Evolutionary conservation across 2,888 invertebrate genomes (phyloP).

Genomic region (Hecatera dysodea): DNA sequence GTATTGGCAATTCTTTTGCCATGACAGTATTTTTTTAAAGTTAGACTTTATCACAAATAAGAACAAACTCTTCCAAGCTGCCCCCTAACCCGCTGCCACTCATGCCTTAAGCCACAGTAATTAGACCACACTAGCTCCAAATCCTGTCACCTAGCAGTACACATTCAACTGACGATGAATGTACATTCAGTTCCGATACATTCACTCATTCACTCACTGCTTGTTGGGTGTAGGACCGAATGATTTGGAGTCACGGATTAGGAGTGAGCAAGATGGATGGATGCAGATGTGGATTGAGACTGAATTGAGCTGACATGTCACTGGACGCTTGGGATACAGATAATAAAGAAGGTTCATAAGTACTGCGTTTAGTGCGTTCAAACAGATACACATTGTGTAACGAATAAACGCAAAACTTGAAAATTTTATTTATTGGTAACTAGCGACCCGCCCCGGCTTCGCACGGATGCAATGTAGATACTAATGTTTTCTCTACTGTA

Average conservation of each 20-base stretch:
- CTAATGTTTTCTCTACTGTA: no score
- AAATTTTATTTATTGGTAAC: no score
- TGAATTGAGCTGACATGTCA: slow-evolving; percentile 9
- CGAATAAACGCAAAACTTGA: no score
- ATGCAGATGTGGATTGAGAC: slow-evolving; percentile 2
- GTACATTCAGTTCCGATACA: slow-evolving; percentile 40
- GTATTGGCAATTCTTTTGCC: no score
- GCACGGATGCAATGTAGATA: no score
- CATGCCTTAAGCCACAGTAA: slow-evolving; percentile 29
- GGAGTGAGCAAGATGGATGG: slow-evolving; percentile 51
- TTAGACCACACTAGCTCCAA: slow-evolving; percentile 44
- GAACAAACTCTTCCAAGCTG: not conserved
- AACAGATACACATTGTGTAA: no score
- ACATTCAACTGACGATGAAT: slow-evolving; percentile 58
- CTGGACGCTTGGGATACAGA: not conserved
- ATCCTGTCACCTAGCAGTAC: slow-evolving; percentile 51
- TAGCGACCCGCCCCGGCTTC: no score
- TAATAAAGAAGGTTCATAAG: not conserved
- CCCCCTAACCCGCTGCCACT: slow-evolving; percentile 28
- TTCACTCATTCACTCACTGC: slow-evolving; percentile 47
- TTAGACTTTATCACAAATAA: no score
- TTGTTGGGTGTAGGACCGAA: slow-evolving; percentile 47
- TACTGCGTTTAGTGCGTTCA: no score
- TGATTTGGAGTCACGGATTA: slow-evolving; percentile 58
- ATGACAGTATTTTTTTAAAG: no score